Base-by-base conservation (phyloP, 92 coral and sea anemone species). In the Plumapathes pennacea region DNA sequence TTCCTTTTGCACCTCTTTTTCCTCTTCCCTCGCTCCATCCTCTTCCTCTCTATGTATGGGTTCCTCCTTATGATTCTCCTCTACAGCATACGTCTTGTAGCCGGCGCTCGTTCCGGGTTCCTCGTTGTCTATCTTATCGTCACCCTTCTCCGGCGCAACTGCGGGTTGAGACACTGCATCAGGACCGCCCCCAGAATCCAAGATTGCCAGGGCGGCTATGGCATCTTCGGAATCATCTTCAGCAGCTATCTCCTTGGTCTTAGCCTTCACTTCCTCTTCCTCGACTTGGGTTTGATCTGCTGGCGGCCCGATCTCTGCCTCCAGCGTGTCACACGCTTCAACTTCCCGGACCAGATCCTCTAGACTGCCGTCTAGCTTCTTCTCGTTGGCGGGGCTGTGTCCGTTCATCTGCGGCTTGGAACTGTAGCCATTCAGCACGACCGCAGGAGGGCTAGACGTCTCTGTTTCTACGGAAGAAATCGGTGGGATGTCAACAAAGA, bases 291-390 rank as follows among this genome's bases (percentile, higher is more conserved):
- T 29, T 27, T 38, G 52, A 2, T 37, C 82, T 3, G 40, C 46
- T 25, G 33, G 21, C 15, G 37, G 3, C 63, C 51, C 79, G 11
- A 63, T 61, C 13, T 22, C 37, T 1, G 56, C 53, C 10, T 46
- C 86, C 6, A 18, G 44, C 3, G 85, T 65, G 61, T 87, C 96
- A 34, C 77, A 87, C 49, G 85, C 80, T 73, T 87, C 90, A 49
- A 87, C 73, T 67, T 87, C 96, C 58, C 66, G 69, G 1, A 90
- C 89, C 32, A 87, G 86, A 18, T 87, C 96, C 42, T 87, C 96
- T 38, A 87, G 78, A 61, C 96, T 87, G 38, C 83, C 77, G 57
- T 87, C 96, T 28, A 87, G 60, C 69, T 83, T 62, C 20, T 81
- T 70, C 36, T 80, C 78, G 32, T 78, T 81, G n/a, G 59, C 60